These are phyloP conservation scores for Camponotus vicinus DNA, from an alignment of 1,140 invertebrate genomes.

Conservation along the genomic window DNA sequence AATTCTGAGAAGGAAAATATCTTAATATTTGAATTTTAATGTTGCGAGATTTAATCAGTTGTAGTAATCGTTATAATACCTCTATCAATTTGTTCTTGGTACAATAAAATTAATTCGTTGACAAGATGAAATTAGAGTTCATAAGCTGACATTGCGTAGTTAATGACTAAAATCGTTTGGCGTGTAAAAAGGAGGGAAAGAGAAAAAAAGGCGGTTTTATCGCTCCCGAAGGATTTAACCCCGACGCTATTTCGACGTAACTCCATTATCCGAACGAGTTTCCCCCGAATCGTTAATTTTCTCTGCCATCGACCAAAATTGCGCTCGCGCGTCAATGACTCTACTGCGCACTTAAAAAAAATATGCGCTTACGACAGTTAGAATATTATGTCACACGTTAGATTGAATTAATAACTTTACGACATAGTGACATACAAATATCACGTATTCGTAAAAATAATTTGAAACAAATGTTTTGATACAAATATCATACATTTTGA, in stretches of 20 bases:
- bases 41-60: background rate
- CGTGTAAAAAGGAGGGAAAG: constrained; percentile 40
- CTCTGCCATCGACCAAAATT: constrained; percentile 61
- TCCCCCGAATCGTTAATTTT: constrained; percentile 63
- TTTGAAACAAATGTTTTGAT: too few relatives aligned
- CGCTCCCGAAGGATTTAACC: constrained; percentile 63
- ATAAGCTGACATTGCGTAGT: constrained; percentile 35
- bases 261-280: constrained; percentile 71
- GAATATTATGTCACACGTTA: background rate
- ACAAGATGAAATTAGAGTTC: constrained; percentile 67
- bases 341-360: constrained; percentile 25
- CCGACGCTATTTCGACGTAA: constrained; percentile 69
- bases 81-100: constrained; percentile 58
- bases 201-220: constrained; percentile 57
- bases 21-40: background rate
- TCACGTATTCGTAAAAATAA: background rate
- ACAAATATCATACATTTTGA: background rate
- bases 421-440: background rate
- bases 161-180: constrained; percentile 68
- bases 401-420: background rate
- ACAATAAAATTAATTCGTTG: constrained; percentile 63
- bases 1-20: background rate
- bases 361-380: background rate
- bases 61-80: constrained; percentile 16
- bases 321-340: constrained; percentile 23